Conservation (phyloP, 2,797 vertebrate genomes). For the Thamnophis elegans region DNA sequence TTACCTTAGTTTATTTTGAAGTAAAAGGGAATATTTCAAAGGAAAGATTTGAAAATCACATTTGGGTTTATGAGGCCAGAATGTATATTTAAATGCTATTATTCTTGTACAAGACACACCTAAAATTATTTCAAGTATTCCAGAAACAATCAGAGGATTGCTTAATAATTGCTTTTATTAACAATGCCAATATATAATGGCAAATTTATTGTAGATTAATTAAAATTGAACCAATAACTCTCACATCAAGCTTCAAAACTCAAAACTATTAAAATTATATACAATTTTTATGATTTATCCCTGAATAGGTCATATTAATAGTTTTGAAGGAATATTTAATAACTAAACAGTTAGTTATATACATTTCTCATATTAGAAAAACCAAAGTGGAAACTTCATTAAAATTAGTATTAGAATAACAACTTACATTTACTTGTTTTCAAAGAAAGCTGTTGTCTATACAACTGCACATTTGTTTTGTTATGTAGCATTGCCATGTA, state of each 20-base stretch:
- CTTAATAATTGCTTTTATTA: neutral
- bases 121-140: neutral
- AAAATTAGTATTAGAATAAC: conserved; percentile 52
- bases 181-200: neutral
- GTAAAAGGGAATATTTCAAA: neutral
- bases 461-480: conserved; percentile 65
- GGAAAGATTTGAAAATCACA: neutral
- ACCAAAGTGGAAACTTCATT: conserved; percentile 13
- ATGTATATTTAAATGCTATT: neutral
- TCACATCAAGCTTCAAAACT: neutral
- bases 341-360: neutral
- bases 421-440: conserved; percentile 71
- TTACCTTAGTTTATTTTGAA: neutral
- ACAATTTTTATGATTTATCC: neutral
- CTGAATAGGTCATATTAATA: neutral
- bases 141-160: neutral
- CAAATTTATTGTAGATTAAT: neutral
- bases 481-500: conserved; percentile 52
- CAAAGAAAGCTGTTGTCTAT: conserved; percentile 56
- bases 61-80: neutral
- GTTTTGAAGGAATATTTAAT: neutral
- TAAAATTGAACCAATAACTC: neutral
- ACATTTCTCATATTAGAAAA: neutral
- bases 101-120: neutral
- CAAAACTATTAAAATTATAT: neutral